Evolutionary conservation across 2,797 vertebrate species (phyloP).

Genomic region (Melanotaenia trifasciata): DNA sequence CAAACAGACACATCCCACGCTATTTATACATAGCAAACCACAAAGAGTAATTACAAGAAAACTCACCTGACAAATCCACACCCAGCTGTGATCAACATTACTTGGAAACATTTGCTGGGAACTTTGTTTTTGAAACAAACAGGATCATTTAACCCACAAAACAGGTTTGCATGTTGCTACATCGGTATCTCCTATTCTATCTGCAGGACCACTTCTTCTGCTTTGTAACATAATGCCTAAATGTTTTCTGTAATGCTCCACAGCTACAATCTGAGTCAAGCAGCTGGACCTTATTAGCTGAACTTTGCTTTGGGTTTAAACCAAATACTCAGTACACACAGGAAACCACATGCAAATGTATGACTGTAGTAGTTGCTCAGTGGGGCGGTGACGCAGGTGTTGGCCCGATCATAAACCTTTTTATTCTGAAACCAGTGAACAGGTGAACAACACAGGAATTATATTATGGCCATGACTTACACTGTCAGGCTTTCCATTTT

Average conservation of each 20-base stretch:
- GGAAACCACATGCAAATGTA: background rate
- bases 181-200: background rate
- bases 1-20: background rate
- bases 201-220: background rate
- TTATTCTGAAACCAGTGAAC: conserved; percentile 3
- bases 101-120: background rate
- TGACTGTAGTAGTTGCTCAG: background rate
- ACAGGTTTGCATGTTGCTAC: background rate
- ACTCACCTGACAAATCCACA: conserved; percentile 9
- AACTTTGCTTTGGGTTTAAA: conserved; percentile 42
- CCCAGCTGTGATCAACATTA: conserved; percentile 16
- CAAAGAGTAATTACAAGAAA: conserved; percentile 21
- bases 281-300: conserved; percentile 30
- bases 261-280: background rate
- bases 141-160: background rate
- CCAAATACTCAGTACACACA: background rate
- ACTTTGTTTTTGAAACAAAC: background rate
- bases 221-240: background rate
- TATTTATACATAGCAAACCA: background rate
- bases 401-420: background rate
- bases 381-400: background rate
- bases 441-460: background rate
- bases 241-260: background rate
- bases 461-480: background rate
- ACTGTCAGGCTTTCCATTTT: background rate